Percentiles rank a stretch among this genome's conserved stretches.
These are phyloP conservation scores for Drosophila pandora DNA, from an alignment of 1,140 invertebrate species.

Conservation along the genomic window DNA sequence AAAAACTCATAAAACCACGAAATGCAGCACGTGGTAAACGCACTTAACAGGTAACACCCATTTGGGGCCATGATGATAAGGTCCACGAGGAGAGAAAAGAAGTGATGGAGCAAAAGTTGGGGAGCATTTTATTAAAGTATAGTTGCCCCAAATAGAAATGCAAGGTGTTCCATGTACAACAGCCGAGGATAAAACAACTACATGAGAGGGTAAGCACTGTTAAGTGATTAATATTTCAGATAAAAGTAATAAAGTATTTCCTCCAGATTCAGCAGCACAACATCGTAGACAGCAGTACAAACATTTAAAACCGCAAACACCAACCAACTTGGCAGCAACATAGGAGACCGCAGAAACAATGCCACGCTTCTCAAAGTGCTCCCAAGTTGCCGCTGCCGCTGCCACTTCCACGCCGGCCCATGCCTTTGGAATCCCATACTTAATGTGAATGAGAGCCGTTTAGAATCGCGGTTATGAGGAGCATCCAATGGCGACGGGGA, in stretches of 20 bases:
- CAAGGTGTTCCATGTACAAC: not conserved
- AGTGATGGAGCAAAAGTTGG: not conserved
- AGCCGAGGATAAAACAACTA: too few relatives aligned
- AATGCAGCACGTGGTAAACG: constrained; percentile 71
- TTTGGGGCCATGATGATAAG: constrained; percentile 65
- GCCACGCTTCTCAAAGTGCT: constrained; percentile 46
- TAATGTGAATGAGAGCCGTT: constrained; percentile 62
- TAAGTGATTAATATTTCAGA: constrained; percentile 1
- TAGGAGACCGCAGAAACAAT: constrained; percentile 20
- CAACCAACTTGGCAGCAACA: constrained; percentile 7
- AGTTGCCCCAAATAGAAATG: not conserved
- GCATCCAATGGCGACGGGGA: constrained; percentile 22
- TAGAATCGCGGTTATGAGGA: constrained; percentile 52
- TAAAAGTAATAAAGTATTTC: not conserved
- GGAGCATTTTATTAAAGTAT: not conserved
- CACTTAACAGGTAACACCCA: constrained; percentile 73
- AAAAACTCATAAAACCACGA: constrained; percentile 44
- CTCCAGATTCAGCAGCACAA: not conserved
- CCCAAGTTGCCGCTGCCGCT: constrained; percentile 20
- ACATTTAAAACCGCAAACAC: constrained; percentile 1
- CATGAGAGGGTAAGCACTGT: not conserved
- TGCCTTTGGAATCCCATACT: not conserved
- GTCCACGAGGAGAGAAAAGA: not conserved
- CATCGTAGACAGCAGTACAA: constrained; percentile 4
- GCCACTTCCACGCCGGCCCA: not conserved